A percentile compares a stretch with the other conserved stretches of the same genome.
phyloP scores from a whole-genome alignment of 2,888 invertebrate species.

The Cloeon dipterum region DNA sequence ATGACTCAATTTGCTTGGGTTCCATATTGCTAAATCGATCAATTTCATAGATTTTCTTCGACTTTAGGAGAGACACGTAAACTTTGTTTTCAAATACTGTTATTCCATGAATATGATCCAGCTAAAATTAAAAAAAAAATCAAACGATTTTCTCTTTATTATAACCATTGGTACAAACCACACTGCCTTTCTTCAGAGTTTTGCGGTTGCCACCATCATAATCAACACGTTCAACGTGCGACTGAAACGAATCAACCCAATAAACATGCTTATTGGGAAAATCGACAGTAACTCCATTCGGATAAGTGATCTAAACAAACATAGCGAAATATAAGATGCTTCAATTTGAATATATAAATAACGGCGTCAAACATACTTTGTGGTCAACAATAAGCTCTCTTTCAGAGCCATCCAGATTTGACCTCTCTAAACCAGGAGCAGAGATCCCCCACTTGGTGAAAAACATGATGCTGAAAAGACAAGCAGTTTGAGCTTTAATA shows the following conservation, averaged over 20 bases:
- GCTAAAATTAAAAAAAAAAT: conserved; percentile 17
- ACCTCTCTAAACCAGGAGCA: conserved; percentile 35
- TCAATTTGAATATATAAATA: neutral
- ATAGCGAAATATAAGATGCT: too few species aligned
- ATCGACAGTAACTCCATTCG: conserved; percentile 48
- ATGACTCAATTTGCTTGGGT: conserved; percentile 23
- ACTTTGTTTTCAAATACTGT: conserved; percentile 49
- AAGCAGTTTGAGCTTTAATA: conserved; percentile 4
- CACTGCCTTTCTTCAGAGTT: conserved; percentile 29
- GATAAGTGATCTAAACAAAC: conserved; percentile 49
- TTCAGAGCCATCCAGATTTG: conserved; percentile 37
- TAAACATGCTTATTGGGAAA: conserved; percentile 43
- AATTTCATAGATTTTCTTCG: conserved; percentile 34
- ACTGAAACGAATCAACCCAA: conserved; percentile 62
- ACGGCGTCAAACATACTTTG: too few species aligned
- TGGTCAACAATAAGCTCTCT: conserved; percentile 32
- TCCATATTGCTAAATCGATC: conserved; percentile 29
- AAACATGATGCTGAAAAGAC: conserved; percentile 35
- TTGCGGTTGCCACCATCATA: conserved; percentile 45
- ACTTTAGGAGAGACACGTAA: conserved; percentile 48
- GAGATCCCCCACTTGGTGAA: conserved; percentile 50
- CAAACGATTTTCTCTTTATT: conserved; percentile 1
- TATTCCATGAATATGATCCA: conserved; percentile 42
- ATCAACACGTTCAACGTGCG: conserved; percentile 52
- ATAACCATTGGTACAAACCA: conserved; percentile 14